Evolutionary conservation across 2,113 vertebrate species (phyloP).

Genomic region (Symphodus melops): DNA sequence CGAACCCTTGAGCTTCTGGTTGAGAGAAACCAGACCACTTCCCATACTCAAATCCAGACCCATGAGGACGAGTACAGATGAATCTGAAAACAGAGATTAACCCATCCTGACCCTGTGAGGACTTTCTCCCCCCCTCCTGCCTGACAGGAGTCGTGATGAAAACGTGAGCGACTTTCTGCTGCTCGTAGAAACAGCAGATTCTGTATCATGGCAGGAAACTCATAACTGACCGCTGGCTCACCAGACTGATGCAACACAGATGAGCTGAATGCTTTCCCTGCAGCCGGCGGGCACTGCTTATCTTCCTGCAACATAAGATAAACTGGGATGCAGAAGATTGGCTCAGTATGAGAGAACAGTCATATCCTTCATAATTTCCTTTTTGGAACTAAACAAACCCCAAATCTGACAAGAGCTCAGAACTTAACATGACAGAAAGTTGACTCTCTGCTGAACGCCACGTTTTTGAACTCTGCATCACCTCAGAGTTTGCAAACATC

Average conservation of each 20-base stretch:
- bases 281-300: neutral
- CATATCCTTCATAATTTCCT: neutral
- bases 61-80: too few relatives aligned
- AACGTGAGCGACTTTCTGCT: too few relatives aligned
- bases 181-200: neutral
- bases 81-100: too few relatives aligned
- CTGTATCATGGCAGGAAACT: neutral
- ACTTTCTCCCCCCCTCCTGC: too few relatives aligned
- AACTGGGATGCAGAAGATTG: neutral
- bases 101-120: too few relatives aligned
- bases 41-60: too few relatives aligned
- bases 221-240: neutral
- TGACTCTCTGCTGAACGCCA: too few relatives aligned
- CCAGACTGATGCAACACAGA: neutral
- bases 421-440: neutral
- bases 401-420: too few relatives aligned
- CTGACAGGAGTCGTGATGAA: too few relatives aligned
- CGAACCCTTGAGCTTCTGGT: too few relatives aligned
- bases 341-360: neutral
- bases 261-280: neutral
- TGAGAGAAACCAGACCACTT: too few relatives aligned
- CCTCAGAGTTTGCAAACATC: neutral
- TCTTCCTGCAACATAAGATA: neutral
- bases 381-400: neutral
- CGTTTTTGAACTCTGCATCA: neutral